A percentile compares a stretch with the other conserved stretches of the same genome.
These are phyloP conservation scores for Sicus ferrugineus DNA, from an alignment of 2,888 invertebrate genomes.

Conservation along the genomic window DNA sequence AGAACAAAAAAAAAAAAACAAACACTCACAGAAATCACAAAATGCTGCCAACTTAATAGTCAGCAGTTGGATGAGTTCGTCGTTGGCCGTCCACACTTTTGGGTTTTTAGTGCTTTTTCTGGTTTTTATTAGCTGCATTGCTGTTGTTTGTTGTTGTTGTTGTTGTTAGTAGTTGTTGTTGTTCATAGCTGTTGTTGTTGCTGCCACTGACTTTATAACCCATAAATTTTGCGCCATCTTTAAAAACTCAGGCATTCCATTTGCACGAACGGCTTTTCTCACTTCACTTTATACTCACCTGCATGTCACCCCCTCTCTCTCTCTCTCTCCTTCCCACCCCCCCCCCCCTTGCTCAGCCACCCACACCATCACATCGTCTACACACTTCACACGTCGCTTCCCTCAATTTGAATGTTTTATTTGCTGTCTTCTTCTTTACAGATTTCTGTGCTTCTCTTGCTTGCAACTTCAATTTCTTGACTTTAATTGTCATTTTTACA, in stretches of 20 bases:
- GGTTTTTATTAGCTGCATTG: no score
- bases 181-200: background rate
- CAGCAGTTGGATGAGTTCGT: constrained; percentile 10
- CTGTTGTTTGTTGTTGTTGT: no score
- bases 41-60: constrained; percentile 19
- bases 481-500: constrained; percentile 1
- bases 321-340: no score
- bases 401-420: background rate
- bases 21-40: background rate
- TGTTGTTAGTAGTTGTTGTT: background rate
- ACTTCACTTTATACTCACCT: no score
- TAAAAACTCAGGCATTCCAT: constrained; percentile 7
- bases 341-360: no score
- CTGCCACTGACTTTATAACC: constrained; percentile 17
- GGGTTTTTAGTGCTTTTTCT: background rate
- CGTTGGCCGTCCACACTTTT: background rate
- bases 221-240: constrained; percentile 16
- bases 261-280: background rate
- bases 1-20: background rate
- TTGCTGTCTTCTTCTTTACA: no score
- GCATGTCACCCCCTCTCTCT: no score
- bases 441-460: background rate
- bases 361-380: no score
- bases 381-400: no score
- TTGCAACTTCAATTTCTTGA: background rate